Conservation (phyloP, 2,797 vertebrate genomes). For the Anguilla pacifica region DNA sequence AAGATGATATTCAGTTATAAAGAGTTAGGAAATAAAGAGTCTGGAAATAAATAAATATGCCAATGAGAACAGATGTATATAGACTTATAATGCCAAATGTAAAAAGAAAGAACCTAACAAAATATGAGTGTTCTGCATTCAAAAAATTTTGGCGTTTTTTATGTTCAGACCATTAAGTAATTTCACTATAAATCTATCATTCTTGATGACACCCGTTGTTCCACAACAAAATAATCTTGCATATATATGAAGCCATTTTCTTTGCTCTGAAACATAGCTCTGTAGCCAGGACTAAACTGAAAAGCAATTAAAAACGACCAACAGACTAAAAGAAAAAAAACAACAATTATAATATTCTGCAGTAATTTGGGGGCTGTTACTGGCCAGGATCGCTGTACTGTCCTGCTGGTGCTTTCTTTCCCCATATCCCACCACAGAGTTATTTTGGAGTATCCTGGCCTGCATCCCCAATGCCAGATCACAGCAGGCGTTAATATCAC, state of each 20-base stretch:
- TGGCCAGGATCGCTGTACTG: slow-evolving; percentile 44
- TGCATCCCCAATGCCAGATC: slow-evolving; percentile 45
- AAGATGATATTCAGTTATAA: neutral
- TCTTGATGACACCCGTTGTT: no score
- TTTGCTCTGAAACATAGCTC: neutral
- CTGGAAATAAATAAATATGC: no score
- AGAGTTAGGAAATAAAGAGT: neutral
- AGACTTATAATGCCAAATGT: neutral
- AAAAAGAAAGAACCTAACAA: neutral
- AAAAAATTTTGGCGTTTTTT: no score
- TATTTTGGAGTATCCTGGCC: slow-evolving; percentile 53
- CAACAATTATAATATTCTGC: neutral
- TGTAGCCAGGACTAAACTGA: neutral
- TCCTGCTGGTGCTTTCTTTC: slow-evolving; percentile 34
- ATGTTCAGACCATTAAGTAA: no score
- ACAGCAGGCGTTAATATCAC: slow-evolving; percentile 42
- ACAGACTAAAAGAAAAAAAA: neutral
- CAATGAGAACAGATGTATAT: no score
- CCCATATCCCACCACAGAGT: slow-evolving; percentile 40
- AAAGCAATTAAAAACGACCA: neutral
- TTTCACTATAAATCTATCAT: no score
- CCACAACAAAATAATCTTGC: no score
- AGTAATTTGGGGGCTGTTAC: slow-evolving; percentile 29
- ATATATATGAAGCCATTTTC: neutral
- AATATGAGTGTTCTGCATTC: neutral